These are phyloP conservation scores for Vulpes vulpes DNA, from an alignment of 2,113 vertebrate genomes.

Conservation along the genomic window DNA sequence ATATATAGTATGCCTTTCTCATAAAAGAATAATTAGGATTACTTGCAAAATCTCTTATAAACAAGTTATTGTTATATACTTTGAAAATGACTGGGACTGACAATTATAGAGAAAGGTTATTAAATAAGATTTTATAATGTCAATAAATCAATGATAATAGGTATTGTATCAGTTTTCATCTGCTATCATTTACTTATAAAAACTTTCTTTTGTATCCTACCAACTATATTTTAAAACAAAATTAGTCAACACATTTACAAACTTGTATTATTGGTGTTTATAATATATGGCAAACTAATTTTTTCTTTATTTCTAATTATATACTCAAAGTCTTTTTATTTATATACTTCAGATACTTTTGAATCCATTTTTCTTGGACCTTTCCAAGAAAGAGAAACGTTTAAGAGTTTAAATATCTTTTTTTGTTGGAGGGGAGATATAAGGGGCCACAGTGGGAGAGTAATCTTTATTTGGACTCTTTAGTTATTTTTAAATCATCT, in stretches of 20 bases:
- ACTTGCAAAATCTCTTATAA: not conserved
- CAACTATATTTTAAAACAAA: not conserved
- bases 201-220: not conserved
- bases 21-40: not conserved
- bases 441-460: accelerated
- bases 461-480: not conserved
- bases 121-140: not conserved
- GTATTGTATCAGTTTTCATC: not conserved
- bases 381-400: not conserved
- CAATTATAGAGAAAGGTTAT: not conserved
- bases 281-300: not conserved
- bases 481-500: not conserved
- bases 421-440: not conserved
- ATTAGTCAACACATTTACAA: not conserved
- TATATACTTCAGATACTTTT: not conserved
- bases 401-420: not conserved
- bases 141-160: not conserved
- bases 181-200: not conserved
- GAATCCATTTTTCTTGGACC: not conserved
- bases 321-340: not conserved
- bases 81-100: not conserved
- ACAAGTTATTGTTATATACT: not conserved
- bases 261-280: not conserved
- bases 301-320: not conserved
- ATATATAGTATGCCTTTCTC: not conserved